Conservation (phyloP, 2,888 invertebrate species). For the Amitus sp. region DNA sequence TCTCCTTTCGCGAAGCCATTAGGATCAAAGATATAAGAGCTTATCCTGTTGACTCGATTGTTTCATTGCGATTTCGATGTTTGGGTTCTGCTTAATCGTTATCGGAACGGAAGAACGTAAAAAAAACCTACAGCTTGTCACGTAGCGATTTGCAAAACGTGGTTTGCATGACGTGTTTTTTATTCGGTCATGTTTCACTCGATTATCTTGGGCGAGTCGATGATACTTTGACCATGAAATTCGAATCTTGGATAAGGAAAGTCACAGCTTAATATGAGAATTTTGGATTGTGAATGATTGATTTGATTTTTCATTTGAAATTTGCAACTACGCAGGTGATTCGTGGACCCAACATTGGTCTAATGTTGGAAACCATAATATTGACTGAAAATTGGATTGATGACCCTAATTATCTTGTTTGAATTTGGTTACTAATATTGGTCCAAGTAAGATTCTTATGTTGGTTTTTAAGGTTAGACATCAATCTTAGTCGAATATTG, state of each 20-base stretch:
- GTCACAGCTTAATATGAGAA: slow-evolving; percentile 6
- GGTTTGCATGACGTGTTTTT: slow-evolving; percentile 9
- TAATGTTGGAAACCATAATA: too few species aligned
- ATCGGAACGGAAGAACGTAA: background rate
- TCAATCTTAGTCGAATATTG: too few species aligned
- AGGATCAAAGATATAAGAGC: background rate
- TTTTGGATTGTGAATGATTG: background rate
- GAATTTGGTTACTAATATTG: too few species aligned
- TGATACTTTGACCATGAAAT: slow-evolving; percentile 6
- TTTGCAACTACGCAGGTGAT: background rate
- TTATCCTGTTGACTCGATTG: background rate
- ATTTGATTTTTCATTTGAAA: background rate
- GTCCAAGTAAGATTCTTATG: too few species aligned
- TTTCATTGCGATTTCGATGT: background rate
- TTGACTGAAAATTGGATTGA: too few species aligned
- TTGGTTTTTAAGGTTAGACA: too few species aligned
- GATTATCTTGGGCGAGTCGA: slow-evolving; percentile 6
- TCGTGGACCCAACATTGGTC: too few species aligned
- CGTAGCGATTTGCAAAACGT: slow-evolving; percentile 2
- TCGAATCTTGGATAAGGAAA: slow-evolving; percentile 5
- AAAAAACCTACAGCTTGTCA: background rate
- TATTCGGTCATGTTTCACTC: background rate
- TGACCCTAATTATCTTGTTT: too few species aligned
- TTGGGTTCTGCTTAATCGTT: background rate
- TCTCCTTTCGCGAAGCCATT: background rate